These are phyloP conservation scores for Nasonia vitripennis DNA, from an alignment of 1,140 invertebrate species.

Conservation along the genomic window DNA sequence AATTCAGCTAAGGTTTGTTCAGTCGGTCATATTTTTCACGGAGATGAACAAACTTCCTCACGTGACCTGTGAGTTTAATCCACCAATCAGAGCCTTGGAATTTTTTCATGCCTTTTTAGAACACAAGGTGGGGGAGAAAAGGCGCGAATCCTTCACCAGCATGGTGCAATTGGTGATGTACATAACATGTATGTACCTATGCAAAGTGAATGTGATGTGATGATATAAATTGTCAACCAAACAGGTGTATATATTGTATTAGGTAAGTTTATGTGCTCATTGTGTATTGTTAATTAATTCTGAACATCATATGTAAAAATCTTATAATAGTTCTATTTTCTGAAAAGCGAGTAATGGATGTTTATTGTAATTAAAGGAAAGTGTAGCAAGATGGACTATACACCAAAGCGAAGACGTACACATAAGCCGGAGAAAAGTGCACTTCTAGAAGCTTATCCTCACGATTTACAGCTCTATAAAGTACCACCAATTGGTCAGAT, in stretches of 20 bases:
- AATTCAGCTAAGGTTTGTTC: not conserved
- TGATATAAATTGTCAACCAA: not conserved
- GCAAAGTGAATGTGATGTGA: too few species aligned
- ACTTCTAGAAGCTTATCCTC: slow-evolving; percentile 77
- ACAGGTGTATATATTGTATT: not conserved
- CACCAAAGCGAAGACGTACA: slow-evolving; percentile 57
- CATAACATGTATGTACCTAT: too few species aligned
- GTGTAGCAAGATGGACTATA: slow-evolving; percentile 56
- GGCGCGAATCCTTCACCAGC: slow-evolving; percentile 37
- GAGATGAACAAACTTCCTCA: not conserved
- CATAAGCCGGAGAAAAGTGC: slow-evolving; percentile 62
- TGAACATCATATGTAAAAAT: too few species aligned
- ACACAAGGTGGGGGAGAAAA: slow-evolving; percentile 22
- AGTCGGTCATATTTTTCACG: not conserved
- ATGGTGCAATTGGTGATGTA: not conserved
- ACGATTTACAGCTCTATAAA: slow-evolving; percentile 88
- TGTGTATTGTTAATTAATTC: too few species aligned
- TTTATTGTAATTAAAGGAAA: not conserved
- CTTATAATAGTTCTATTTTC: too few species aligned
- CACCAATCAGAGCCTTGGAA: slow-evolving; percentile 12
- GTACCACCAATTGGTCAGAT: slow-evolving; percentile 85
- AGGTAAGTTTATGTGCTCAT: too few species aligned
- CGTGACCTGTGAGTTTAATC: not conserved
- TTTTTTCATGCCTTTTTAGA: not conserved
- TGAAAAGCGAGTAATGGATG: not conserved